These are phyloP conservation scores for Trichomalopsis sarcophagae DNA, from an alignment of 1,140 invertebrate genomes.

Conservation along the genomic window DNA sequence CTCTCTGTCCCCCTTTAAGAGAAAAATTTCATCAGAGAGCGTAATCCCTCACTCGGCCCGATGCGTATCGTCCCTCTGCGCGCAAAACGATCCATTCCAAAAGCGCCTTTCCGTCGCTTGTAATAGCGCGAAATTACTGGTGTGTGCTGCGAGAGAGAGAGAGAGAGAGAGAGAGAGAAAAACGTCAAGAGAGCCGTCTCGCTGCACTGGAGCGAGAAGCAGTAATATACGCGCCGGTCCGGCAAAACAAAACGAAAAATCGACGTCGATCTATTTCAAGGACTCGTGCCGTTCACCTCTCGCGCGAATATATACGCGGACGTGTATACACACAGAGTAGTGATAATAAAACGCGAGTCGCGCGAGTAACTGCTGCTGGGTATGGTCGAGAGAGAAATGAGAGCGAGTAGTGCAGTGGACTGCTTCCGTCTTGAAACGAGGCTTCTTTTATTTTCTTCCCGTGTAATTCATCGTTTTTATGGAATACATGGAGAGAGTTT, in stretches of 20 bases:
- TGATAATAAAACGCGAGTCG: neutral
- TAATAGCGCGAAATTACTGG: conserved; percentile 4
- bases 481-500: neutral
- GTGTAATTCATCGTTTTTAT: neutral
- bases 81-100: neutral
- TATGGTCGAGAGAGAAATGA: neutral
- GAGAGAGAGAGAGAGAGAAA: neutral
- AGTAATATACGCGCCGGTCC: neutral
- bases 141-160: neutral
- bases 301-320: neutral
- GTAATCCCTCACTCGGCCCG: neutral
- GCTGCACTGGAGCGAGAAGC: conserved; percentile 6
- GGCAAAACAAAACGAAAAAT: conserved; percentile 26
- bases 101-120: neutral
- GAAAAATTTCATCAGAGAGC: neutral
- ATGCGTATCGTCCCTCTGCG: neutral
- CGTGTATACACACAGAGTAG: neutral
- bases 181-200: neutral
- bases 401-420: neutral
- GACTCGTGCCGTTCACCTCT: conserved; percentile 31
- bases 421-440: neutral
- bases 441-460: too few relatives aligned
- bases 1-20: neutral
- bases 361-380: too few relatives aligned
- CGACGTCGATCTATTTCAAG: conserved; percentile 29